phyloP scores from a whole-genome alignment of 2,113 vertebrate genomes.

The Chamaetylas fuelleborni region DNA sequence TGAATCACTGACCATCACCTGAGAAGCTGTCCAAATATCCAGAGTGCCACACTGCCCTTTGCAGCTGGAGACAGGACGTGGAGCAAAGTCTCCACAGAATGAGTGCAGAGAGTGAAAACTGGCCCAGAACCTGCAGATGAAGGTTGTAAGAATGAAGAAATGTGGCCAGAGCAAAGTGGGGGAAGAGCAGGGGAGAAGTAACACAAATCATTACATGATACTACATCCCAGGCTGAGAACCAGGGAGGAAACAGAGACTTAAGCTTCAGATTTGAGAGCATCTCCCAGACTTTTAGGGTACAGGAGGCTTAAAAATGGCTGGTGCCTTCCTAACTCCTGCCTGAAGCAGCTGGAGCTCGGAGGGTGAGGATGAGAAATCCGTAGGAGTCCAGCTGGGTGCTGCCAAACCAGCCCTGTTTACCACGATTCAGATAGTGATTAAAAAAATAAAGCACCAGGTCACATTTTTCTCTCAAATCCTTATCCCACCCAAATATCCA shows the following conservation, averaged over 20 bases:
- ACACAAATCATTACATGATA: neutral
- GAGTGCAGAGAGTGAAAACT: neutral
- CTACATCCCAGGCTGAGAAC: neutral
- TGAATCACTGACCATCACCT: neutral
- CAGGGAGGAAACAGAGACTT: neutral
- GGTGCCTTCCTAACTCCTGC: neutral
- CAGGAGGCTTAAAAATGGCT: neutral
- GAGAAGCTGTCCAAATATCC: neutral
- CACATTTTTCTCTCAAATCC: neutral
- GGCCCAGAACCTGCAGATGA: neutral
- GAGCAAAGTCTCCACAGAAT: neutral
- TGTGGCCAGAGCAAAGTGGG: rapidly evolving
- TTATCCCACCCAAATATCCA: neutral
- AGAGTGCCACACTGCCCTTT: neutral
- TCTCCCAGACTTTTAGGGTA: neutral
- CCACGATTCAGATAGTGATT: neutral
- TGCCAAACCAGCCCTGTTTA: neutral
- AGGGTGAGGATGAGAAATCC: neutral
- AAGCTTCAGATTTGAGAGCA: rapidly evolving
- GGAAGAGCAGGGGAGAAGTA: neutral
- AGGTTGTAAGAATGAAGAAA: neutral
- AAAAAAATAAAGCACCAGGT: neutral
- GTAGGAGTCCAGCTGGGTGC: neutral
- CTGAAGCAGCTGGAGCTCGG: neutral
- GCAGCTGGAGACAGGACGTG: neutral